Evolutionary conservation across 37 sponge, comb jelly and placozoan species (phyloP).

Genomic region (Tethya wilhelma): DNA sequence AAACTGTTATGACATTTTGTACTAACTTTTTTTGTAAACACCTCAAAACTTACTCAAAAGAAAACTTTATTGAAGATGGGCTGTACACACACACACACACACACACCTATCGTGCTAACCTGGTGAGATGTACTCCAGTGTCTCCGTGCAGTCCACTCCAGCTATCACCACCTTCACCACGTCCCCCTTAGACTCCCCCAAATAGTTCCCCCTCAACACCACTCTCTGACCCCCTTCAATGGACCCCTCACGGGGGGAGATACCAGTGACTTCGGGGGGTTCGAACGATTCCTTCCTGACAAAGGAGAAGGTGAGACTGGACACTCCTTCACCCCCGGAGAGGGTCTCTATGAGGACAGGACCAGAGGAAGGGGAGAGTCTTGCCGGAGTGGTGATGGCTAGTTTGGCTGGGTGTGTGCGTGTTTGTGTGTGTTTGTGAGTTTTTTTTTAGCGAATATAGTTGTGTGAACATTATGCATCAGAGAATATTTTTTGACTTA

Average conservation of each 20-base stretch:
- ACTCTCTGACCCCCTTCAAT: constrained; percentile 66
- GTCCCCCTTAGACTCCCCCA: constrained; percentile 72
- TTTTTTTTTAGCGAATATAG: neutral
- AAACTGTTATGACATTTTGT: too few relatives aligned
- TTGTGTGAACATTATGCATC: neutral
- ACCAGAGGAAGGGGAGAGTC: constrained; percentile 63
- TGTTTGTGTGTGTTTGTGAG: too few relatives aligned
- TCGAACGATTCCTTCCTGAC: constrained; percentile 1
- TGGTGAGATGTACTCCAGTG: constrained; percentile 84
- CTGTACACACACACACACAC: neutral
- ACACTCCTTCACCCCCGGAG: constrained; percentile 74
- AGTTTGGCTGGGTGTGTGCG: constrained; percentile 62
- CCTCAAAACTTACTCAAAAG: too few relatives aligned
- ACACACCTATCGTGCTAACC: constrained; percentile 31
- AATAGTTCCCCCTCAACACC: constrained; percentile 77
- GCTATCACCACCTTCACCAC: constrained; percentile 70
- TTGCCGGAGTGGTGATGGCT: constrained; percentile 59
- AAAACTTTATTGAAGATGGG: too few relatives aligned
- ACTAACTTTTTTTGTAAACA: too few relatives aligned
- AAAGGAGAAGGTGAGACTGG: constrained; percentile 67
- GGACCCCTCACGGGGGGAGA: constrained; percentile 69
- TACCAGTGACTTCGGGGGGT: constrained; percentile 76
- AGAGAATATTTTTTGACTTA: neutral
- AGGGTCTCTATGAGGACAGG: constrained; percentile 84
- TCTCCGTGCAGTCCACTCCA: constrained; percentile 80